Conservation (phyloP, 2,113 vertebrate species). For the Peromyscus leucopus region DNA sequence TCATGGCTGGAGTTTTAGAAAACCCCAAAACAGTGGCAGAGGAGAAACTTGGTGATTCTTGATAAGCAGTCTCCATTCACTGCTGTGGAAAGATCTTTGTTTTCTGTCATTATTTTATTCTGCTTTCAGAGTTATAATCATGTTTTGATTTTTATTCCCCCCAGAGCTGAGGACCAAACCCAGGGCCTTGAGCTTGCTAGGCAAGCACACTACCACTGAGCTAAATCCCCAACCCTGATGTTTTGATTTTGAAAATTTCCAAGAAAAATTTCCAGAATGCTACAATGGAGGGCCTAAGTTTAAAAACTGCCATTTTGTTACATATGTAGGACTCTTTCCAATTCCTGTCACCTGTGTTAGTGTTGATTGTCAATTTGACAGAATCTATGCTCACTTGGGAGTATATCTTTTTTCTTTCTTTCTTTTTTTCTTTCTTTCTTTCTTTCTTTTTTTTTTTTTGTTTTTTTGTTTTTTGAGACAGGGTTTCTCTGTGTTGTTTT, state of each 20-base stretch:
- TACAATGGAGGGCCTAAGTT: accelerated
- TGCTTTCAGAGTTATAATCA: background rate
- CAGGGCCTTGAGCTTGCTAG: too few relatives aligned
- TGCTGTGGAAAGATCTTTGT: background rate
- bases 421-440: too few relatives aligned
- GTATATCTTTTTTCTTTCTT: too few relatives aligned
- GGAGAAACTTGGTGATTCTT: background rate
- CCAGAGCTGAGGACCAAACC: too few relatives aligned
- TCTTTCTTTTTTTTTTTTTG: too few relatives aligned
- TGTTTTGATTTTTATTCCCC: background rate
- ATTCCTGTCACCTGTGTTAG: background rate
- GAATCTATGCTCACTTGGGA: background rate
- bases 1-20: background rate
- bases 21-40: background rate
- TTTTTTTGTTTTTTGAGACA: too few relatives aligned
- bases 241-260: constrained; percentile 21
- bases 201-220: too few relatives aligned
- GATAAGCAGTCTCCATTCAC: background rate
- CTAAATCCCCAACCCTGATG: too few relatives aligned
- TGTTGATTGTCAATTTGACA: too few relatives aligned
- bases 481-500: too few relatives aligned
- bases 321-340: background rate
- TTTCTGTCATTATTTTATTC: background rate
- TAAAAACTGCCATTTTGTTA: background rate
- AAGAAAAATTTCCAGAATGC: background rate